These are phyloP conservation scores for Geotrupes spiniger DNA, from an alignment of 2,888 invertebrate genomes.

Conservation along the genomic window DNA sequence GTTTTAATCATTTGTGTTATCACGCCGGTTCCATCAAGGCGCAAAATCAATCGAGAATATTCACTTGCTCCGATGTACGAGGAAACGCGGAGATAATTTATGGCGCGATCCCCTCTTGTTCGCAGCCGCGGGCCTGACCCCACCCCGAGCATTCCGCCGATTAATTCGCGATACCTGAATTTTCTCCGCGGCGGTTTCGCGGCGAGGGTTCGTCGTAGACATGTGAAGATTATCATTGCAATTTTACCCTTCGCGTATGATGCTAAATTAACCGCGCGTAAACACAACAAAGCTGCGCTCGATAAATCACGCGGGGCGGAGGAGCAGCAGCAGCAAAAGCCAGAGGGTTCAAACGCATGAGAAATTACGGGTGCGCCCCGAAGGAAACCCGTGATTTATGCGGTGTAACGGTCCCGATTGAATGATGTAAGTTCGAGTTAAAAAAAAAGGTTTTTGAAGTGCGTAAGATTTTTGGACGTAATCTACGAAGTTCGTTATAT, in stretches of 20 bases:
- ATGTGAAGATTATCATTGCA: slow-evolving; percentile 8
- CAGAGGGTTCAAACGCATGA: slow-evolving; percentile 2
- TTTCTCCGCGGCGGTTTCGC: slow-evolving; percentile 6
- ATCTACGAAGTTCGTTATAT: no score
- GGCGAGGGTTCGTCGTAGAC: slow-evolving; percentile 6
- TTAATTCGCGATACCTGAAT: slow-evolving; percentile 10
- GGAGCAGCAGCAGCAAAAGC: background rate
- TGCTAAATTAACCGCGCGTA: background rate
- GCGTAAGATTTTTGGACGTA: no score
- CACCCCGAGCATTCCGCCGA: slow-evolving; percentile 4
- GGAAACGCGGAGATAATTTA: no score
- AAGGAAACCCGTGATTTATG: slow-evolving; percentile 6
- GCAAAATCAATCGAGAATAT: no score
- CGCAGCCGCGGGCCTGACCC: no score
- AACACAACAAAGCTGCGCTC: background rate
- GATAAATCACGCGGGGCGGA: background rate
- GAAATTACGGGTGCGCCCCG: slow-evolving; percentile 1
- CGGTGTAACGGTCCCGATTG: no score
- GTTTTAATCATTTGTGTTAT: no score
- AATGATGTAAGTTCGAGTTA: no score
- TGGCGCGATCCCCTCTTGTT: no score
- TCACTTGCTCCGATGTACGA: no score
- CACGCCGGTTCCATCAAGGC: no score
- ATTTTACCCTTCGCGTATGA: slow-evolving; percentile 2
- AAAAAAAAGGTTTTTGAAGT: no score